Base-by-base conservation (phyloP, 2,797 vertebrate genomes). In the Scolopax rusticola region DNA sequence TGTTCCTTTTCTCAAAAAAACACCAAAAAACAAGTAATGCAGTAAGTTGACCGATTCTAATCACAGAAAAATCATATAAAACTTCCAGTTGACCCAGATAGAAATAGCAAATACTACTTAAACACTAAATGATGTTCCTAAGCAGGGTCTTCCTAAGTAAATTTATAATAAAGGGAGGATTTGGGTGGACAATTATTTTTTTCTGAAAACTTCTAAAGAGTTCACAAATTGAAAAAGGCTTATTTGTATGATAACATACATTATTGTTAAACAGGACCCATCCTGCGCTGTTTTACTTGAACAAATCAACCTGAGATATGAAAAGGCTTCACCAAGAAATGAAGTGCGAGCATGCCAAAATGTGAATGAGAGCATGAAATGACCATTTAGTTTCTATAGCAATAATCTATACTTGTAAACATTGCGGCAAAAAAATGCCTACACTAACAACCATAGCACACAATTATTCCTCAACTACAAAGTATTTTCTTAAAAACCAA, bases 381-480 rank as follows among this genome's bases (percentile, higher is more conserved):
- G 38, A 78, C 86, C 59, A 57, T 80, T 91, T 64, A 5, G 90
- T 96, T 94, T 89, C 95, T 75, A 87, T 41, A 50, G 50, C 64
- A 92, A 87, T 82, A 87, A 94, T 89, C 80, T 85, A 38, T 64
- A 87, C 77, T 92, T 94, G 78, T 71, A 95, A 95, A 94, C 27
- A 71, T 1, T 9, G 13, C 8, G 15, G 63, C 5, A 33, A 38
- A 47, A 84, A 87, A 74, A 71, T 24, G 74, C 32, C 59, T 53
- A 6, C 33, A 64, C n/a, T 77, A 80, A 65, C 36, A 51, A 86
- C 67, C 48, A 57, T 32, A 63, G 28, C 40, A 56, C 8, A 28
- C 19, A 84, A 53, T 40, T 71, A 64, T 25, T 88, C 54, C 69
- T 81, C 77, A 51, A 15, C 18, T 30, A 75, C 5, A 59, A 40